A percentile compares a stretch with the other conserved stretches of the same genome.
Conservation (phyloP, 2,797 vertebrate species). For the Halcyon badia region DNA sequence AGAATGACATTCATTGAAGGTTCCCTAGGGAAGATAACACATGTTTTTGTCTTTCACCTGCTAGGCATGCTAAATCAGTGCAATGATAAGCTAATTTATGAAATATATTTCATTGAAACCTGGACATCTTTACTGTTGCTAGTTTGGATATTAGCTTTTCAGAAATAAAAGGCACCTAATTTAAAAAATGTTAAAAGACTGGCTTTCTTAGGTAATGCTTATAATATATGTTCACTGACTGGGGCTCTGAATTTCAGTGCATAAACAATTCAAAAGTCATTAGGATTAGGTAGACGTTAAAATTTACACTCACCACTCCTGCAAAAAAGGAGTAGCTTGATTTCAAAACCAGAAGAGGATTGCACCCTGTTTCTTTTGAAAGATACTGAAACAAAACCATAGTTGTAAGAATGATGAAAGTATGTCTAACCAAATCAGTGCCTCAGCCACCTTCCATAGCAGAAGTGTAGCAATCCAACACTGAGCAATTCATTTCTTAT, state of each 20-base stretch:
- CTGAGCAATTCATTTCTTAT: not conserved
- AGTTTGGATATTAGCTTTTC: conserved; percentile 89
- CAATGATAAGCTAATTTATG: conserved; percentile 93
- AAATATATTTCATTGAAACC: conserved; percentile 90
- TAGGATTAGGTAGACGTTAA: conserved; percentile 45
- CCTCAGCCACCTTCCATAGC: not conserved
- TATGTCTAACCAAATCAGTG: not conserved
- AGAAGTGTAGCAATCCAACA: not conserved
- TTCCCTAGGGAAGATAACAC: conserved; percentile 87
- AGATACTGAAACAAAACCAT: not conserved
- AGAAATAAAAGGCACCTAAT: conserved; percentile 79
- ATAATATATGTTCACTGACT: not conserved
- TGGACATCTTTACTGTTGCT: conserved; percentile 91
- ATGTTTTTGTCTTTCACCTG: conserved; percentile 95
- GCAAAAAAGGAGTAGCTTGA: not conserved
- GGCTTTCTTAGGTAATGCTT: conserved; percentile 56
- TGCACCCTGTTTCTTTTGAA: not conserved
- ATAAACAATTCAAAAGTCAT: conserved; percentile 32
- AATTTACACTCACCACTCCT: conserved; percentile 8
- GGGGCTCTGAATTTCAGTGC: conserved; percentile 26
- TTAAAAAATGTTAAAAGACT: conserved; percentile 78
- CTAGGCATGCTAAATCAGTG: conserved; percentile 96
- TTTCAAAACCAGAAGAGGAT: not conserved
- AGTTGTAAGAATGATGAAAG: not conserved
- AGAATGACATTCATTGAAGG: conserved; percentile 89